These are phyloP conservation scores for Parauchenoglanis punctatus DNA, from an alignment of 2,797 vertebrate genomes.

Conservation along the genomic window DNA sequence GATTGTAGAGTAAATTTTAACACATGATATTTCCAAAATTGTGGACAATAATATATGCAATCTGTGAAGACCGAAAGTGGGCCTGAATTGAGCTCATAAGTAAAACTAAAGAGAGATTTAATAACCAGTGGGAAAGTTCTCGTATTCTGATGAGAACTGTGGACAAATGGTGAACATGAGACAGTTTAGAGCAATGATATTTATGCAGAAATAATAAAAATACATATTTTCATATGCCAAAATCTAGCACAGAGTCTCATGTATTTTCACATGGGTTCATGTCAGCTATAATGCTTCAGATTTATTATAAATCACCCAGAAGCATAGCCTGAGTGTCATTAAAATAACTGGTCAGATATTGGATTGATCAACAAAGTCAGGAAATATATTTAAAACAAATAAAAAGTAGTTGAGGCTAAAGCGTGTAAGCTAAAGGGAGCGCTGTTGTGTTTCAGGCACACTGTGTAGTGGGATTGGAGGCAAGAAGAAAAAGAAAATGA, in stretches of 20 bases:
- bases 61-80: neutral
- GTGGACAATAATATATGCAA: neutral
- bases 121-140: neutral
- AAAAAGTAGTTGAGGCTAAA: neutral
- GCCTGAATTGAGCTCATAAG: neutral
- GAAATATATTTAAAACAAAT: neutral
- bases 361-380: neutral
- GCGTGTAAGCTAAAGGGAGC: neutral
- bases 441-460: slow-evolving; percentile 74
- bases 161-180: neutral
- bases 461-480: slow-evolving; percentile 88
- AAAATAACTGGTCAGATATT: neutral
- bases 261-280: neutral
- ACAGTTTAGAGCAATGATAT: neutral
- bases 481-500: slow-evolving; percentile 97
- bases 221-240: neutral
- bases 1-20: neutral
- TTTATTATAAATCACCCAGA: neutral
- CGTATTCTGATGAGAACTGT: neutral
- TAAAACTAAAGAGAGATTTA: neutral
- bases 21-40: neutral
- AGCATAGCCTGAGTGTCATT: neutral
- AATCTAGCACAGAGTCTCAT: neutral
- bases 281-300: neutral
- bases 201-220: neutral